Evolutionary conservation across 2,888 invertebrate species (phyloP).

Genomic region (Drosophila diplacantha): DNA sequence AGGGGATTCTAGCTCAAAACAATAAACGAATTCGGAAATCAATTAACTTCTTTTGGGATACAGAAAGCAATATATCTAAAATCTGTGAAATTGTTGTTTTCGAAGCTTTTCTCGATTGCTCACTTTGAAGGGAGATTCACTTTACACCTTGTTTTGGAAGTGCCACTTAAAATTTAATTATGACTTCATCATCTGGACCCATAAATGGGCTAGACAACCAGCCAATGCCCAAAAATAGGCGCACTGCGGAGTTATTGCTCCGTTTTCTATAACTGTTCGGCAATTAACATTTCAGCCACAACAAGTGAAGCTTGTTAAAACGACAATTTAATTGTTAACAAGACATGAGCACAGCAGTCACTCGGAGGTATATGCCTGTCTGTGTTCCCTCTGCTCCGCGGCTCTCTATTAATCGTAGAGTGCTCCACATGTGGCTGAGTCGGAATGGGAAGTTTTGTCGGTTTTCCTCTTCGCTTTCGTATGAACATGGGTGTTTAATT

Average conservation of each 20-base stretch:
- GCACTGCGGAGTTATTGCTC: slow-evolving; percentile 45
- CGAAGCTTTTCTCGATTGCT: background rate
- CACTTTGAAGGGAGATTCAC: slow-evolving; percentile 28
- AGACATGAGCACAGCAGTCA: slow-evolving; percentile 52
- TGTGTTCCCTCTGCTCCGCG: background rate
- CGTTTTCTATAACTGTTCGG: slow-evolving; percentile 74
- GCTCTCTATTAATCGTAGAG: slow-evolving; percentile 23
- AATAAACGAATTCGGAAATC: background rate
- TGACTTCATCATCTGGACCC: slow-evolving; percentile 48
- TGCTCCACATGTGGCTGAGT: slow-evolving; percentile 67
- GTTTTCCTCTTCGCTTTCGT: slow-evolving; percentile 44
- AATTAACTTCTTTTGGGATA: background rate
- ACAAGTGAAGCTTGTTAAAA: slow-evolving; percentile 72
- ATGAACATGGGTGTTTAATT: slow-evolving; percentile 73
- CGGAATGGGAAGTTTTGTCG: slow-evolving; percentile 58
- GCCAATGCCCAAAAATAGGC: slow-evolving; percentile 68
- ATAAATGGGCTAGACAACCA: slow-evolving; percentile 41
- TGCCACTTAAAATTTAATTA: slow-evolving; percentile 53
- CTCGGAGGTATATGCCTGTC: slow-evolving; percentile 4
- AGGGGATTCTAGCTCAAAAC: slow-evolving; percentile 11
- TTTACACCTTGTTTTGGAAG: slow-evolving; percentile 19
- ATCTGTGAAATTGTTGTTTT: background rate
- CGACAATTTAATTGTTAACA: slow-evolving; percentile 76
- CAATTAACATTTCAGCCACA: slow-evolving; percentile 70
- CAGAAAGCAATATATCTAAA: background rate